Conservation (phyloP, 2,888 invertebrate species). For the Neoaliturus tenellus region DNA sequence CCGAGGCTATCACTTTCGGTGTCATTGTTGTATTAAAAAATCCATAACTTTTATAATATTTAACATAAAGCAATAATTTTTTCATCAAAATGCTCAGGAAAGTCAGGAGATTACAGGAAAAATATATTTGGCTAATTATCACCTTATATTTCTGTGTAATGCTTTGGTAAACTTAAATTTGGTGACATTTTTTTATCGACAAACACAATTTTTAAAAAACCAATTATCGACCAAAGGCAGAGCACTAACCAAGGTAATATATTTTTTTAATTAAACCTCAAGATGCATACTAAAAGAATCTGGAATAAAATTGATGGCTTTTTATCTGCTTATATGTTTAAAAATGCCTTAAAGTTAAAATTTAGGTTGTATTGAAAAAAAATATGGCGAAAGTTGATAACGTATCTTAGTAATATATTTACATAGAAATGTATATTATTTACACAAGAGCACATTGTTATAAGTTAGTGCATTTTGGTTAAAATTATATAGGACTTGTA, state of each 20-base stretch:
- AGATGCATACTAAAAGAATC: not conserved
- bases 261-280: not conserved
- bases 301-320: not conserved
- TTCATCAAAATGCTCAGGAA: slow-evolving; percentile 41
- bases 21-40: slow-evolving; percentile 27
- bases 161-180: slow-evolving; percentile 43
- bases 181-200: not conserved
- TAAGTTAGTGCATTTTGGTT: slow-evolving; percentile 3
- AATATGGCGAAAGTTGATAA: not conserved
- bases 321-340: no score
- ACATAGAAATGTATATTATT: slow-evolving; percentile 4
- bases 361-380: no score
- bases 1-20: slow-evolving; percentile 19
- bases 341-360: no score
- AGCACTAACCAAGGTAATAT: not conserved
- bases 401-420: not conserved
- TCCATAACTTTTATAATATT: slow-evolving; percentile 32
- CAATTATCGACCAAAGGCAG: no score
- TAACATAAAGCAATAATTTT: slow-evolving; percentile 36
- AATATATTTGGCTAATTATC: not conserved
- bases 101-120: slow-evolving; percentile 31
- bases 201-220: no score
- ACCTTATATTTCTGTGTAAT: not conserved
- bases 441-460: slow-evolving; percentile 1
- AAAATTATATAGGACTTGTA: not conserved